A percentile compares a stretch with the other conserved stretches of the same genome.
Evolutionary conservation across 2,888 invertebrate genomes (phyloP).

Genomic region (Xanthorhoe designata): DNA sequence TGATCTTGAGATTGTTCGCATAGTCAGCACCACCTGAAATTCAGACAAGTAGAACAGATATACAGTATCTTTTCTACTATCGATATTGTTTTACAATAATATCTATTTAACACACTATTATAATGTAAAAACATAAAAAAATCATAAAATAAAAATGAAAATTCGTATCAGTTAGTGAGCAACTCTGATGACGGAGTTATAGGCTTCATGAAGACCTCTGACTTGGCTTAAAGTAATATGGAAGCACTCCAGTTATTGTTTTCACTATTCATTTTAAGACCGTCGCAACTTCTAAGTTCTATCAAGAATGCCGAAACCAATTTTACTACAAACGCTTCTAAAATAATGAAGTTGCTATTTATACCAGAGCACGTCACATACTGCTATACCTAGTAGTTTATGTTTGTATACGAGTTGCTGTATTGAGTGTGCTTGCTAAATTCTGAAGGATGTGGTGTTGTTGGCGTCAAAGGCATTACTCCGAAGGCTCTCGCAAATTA

Average conservation of each 20-base stretch:
- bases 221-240: no score
- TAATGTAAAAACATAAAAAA: no score
- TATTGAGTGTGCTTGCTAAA: slow-evolving; percentile 21
- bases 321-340: background rate
- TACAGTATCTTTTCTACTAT: background rate
- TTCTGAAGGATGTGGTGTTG: slow-evolving; percentile 21
- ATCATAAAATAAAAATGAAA: no score
- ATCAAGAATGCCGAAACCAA: no score
- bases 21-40: slow-evolving; percentile 11
- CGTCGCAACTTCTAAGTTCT: no score
- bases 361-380: background rate
- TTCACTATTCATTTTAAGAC: no score
- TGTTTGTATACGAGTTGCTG: background rate
- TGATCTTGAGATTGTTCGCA: slow-evolving; percentile 11
- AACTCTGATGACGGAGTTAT: no score
- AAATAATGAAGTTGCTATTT: background rate
- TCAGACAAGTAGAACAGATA: background rate
- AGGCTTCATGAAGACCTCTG: no score
- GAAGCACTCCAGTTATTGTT: no score
- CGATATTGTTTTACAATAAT: no score
- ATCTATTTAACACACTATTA: no score
- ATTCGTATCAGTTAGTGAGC: no score
- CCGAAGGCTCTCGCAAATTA: slow-evolving; percentile 71
- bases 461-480: slow-evolving; percentile 41
- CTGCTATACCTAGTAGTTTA: background rate